Percentiles rank a stretch among this genome's conserved stretches.
These are phyloP conservation scores for Strigamia maritima DNA, from an alignment of 2,888 invertebrate species.

Conservation along the genomic window DNA sequence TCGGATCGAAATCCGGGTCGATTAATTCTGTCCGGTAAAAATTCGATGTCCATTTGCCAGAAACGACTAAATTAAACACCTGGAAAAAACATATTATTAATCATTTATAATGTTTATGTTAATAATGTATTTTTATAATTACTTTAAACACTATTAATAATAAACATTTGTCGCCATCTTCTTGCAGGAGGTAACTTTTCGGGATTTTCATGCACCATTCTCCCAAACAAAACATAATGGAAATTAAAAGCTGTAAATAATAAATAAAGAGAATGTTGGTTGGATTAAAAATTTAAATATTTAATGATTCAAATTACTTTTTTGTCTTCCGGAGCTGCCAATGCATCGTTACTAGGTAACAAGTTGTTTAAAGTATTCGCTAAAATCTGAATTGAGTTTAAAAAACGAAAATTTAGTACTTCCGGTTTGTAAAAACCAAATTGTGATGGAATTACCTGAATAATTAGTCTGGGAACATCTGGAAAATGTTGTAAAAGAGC, in stretches of 20 bases:
- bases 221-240: slow-evolving; percentile 81
- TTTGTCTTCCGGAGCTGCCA: slow-evolving; percentile 62
- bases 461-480: slow-evolving; percentile 64
- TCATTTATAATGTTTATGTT: not conserved
- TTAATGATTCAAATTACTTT: slow-evolving; percentile 46
- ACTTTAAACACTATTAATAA: slow-evolving; percentile 45
- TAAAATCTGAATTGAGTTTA: slow-evolving; percentile 51
- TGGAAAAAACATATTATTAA: slow-evolving; percentile 41
- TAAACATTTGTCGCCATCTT: slow-evolving; percentile 41
- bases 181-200: slow-evolving; percentile 48
- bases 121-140: not conserved
- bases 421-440: too few species aligned
- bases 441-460: slow-evolving; percentile 53
- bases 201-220: slow-evolving; percentile 88
- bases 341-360: slow-evolving; percentile 52
- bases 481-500: slow-evolving; percentile 69
- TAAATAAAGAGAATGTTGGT: slow-evolving; percentile 4
- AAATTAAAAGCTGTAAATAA: slow-evolving; percentile 71
- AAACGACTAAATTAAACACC: slow-evolving; percentile 53
- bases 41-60: slow-evolving; percentile 50
- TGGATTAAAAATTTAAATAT: slow-evolving; percentile 7
- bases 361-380: slow-evolving; percentile 58
- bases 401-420: not conserved
- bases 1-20: slow-evolving; percentile 45
- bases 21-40: slow-evolving; percentile 43